Percentiles rank a stretch among this genome's conserved stretches.
These are phyloP conservation scores for Grapholita molesta DNA, from an alignment of 1,140 invertebrate species.

Conservation along the genomic window DNA sequence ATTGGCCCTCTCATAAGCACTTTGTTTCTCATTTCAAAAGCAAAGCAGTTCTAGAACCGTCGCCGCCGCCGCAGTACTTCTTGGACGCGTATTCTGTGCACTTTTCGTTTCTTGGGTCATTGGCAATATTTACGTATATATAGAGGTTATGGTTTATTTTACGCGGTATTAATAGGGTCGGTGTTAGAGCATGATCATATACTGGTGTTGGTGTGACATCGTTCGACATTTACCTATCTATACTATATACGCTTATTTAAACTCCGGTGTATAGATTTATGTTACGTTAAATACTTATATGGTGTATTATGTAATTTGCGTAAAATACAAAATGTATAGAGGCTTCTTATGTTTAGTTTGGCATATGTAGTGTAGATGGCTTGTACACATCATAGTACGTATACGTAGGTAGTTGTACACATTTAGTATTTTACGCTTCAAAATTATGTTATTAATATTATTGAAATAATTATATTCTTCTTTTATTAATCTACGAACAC, in stretches of 20 bases:
- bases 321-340: slow-evolving; percentile 43
- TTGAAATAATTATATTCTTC: slow-evolving; percentile 21
- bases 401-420: background rate
- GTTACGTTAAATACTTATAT: slow-evolving; percentile 5
- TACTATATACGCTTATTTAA: slow-evolving; percentile 24
- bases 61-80: slow-evolving; percentile 21
- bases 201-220: slow-evolving; percentile 72
- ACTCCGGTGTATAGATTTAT: background rate
- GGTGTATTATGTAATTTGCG: slow-evolving; percentile 31
- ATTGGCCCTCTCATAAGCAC: background rate
- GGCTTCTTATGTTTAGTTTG: slow-evolving; percentile 37
- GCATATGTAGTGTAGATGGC: slow-evolving; percentile 33
- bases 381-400: slow-evolving; percentile 3
- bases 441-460: slow-evolving; percentile 18
- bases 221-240: slow-evolving; percentile 29
- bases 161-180: slow-evolving; percentile 23
- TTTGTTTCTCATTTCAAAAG: background rate
- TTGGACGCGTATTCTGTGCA: slow-evolving; percentile 49
- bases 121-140: slow-evolving; percentile 38
- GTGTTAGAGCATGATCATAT: slow-evolving; percentile 41
- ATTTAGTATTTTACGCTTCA: slow-evolving; percentile 32
- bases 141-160: slow-evolving; percentile 47
- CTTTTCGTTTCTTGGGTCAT: slow-evolving; percentile 50
- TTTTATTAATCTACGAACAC: background rate
- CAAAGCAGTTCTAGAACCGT: background rate